These are phyloP conservation scores for Dicycla oo DNA, from an alignment of 2,888 invertebrate genomes.

Conservation along the genomic window DNA sequence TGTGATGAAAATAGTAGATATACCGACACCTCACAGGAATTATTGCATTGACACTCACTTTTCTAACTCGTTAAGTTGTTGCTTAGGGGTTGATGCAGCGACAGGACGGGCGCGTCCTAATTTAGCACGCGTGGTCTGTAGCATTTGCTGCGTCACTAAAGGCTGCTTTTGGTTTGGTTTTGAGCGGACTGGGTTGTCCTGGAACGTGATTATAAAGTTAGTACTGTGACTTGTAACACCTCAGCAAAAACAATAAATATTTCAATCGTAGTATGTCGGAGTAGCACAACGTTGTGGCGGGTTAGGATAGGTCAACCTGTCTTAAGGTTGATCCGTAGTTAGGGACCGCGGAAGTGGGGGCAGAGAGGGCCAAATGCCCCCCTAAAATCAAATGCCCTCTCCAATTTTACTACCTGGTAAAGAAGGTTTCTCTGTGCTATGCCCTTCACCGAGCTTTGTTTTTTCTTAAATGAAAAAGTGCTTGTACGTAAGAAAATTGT, in stretches of 20 bases:
- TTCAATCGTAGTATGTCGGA: not conserved
- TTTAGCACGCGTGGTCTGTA: constrained; percentile 85
- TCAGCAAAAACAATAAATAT: not conserved
- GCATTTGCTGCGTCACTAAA: constrained; percentile 83
- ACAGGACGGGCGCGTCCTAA: constrained; percentile 85
- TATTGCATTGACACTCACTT: constrained; percentile 73
- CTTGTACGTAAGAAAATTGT: too few species aligned
- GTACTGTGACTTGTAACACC: not conserved
- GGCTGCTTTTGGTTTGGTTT: constrained; percentile 77
- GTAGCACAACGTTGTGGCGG: too few species aligned
- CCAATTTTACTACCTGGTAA: too few species aligned
- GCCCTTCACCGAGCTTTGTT: too few species aligned
- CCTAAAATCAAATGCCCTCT: too few species aligned
- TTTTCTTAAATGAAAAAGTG: too few species aligned
- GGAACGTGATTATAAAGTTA: constrained; percentile 5
- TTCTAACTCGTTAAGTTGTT: constrained; percentile 83
- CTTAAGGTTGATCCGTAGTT: too few species aligned
- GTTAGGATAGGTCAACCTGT: not conserved
- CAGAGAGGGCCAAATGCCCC: too few species aligned
- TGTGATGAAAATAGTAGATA: constrained; percentile 12
- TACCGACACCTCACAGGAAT: not conserved
- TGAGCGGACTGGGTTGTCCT: constrained; percentile 83
- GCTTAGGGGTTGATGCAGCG: constrained; percentile 87
- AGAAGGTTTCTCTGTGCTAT: too few species aligned
- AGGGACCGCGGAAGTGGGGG: too few species aligned